Evolutionary conservation across 2,113 vertebrate species (phyloP).

Genomic region (Microcebus jonahi): DNA sequence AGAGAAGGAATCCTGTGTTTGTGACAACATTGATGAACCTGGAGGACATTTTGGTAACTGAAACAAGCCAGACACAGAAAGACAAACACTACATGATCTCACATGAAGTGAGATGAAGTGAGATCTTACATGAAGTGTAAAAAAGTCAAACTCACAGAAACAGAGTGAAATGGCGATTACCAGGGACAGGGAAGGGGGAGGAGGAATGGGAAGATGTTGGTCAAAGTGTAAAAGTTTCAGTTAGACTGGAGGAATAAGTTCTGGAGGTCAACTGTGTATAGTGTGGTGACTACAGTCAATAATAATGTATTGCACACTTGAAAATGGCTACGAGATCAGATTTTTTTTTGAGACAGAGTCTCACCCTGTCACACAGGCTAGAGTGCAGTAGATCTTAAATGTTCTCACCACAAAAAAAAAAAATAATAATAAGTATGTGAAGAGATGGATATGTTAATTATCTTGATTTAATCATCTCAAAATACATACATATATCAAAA

Average conservation of each 20-base stretch:
- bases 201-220: not conserved
- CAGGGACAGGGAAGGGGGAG: not conserved
- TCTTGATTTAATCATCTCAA: not conserved
- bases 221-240: not conserved
- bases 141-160: not conserved
- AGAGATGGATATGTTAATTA: not conserved
- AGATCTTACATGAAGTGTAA: too few species aligned
- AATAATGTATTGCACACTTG: not conserved
- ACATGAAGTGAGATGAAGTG: too few species aligned
- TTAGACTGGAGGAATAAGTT: not conserved
- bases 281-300: not conserved
- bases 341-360: too few species aligned
- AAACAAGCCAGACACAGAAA: not conserved
- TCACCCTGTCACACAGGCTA: too few species aligned
- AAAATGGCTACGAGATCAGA: not conserved
- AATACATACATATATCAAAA: not conserved
- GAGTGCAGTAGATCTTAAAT: not conserved
- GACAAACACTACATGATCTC: not conserved
- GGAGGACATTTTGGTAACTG: not conserved
- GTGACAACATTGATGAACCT: too few species aligned
- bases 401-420: not conserved
- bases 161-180: not conserved
- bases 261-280: not conserved
- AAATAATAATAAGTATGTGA: not conserved
- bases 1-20: not conserved